These are phyloP conservation scores for Sarcophaga rosellei DNA, from an alignment of 2,888 invertebrate genomes.

Conservation along the genomic window DNA sequence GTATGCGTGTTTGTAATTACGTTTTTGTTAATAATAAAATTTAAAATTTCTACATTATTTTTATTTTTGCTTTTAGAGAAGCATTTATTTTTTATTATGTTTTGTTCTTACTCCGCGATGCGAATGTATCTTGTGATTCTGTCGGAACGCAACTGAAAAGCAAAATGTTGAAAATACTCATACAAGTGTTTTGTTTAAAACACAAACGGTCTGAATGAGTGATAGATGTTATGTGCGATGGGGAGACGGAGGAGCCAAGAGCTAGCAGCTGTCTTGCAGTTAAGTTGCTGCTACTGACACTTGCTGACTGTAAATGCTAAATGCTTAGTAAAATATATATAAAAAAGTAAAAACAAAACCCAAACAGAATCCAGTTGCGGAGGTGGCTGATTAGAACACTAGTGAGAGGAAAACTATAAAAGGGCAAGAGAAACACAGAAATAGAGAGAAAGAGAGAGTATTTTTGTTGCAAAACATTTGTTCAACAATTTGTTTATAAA, in stretches of 20 bases:
- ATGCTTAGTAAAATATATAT: neutral
- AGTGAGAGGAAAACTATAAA: no score
- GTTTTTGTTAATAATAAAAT: neutral
- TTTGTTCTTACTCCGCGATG: conserved; percentile 35
- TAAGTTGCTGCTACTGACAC: no score
- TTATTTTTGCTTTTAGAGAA: neutral
- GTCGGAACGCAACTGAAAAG: conserved; percentile 77
- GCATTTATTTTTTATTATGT: neutral
- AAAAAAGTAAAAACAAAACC: neutral
- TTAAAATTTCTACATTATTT: conserved; percentile 23
- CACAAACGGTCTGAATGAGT: neutral
- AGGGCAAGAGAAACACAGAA: no score
- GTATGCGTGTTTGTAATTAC: neutral
- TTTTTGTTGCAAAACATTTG: conserved; percentile 8
- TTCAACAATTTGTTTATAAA: conserved; percentile 1
- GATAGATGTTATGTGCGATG: no score
- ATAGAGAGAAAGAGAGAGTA: neutral
- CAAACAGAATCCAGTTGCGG: conserved; percentile 13
- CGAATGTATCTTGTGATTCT: conserved; percentile 71
- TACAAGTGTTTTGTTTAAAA: conserved; percentile 46
- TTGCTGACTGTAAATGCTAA: neutral
- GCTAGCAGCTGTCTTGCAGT: neutral
- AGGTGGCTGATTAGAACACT: neutral
- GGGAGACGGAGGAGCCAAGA: neutral
- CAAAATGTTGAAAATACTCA: conserved; percentile 75